phyloP scores from a whole-genome alignment of 2,113 vertebrate species.

The Thunnus maccoyii region DNA sequence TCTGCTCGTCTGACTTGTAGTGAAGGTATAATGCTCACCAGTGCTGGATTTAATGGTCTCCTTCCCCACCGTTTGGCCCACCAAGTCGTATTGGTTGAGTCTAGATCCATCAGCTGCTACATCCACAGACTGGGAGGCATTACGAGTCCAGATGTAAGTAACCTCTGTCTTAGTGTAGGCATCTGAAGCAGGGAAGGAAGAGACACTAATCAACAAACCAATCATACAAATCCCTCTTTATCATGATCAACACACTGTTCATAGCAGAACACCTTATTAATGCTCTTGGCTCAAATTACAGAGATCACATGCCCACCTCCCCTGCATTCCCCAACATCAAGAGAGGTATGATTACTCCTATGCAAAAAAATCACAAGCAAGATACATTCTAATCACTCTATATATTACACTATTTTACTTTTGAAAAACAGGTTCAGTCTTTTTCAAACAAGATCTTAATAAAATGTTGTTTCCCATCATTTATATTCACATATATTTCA shows the following conservation, averaged over 20 bases:
- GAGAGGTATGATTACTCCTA: background rate
- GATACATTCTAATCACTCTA: no score
- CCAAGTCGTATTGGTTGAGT: slow-evolving; percentile 94
- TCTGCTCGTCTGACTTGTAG: no score
- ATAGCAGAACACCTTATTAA: background rate
- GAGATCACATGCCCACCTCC: background rate
- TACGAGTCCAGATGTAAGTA: slow-evolving; percentile 94
- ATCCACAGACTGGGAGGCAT: slow-evolving; percentile 93
- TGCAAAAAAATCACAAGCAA: background rate
- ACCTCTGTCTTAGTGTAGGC: slow-evolving; percentile 96
- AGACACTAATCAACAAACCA: background rate
- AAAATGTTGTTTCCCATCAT: no score
- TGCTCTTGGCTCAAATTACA: background rate
- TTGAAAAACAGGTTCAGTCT: no score
- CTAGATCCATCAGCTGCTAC: slow-evolving; percentile 94
- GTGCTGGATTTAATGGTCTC: slow-evolving; percentile 96
- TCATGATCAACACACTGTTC: background rate
- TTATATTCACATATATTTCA: no score
- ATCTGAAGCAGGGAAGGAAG: slow-evolving; percentile 80
- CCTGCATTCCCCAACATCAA: background rate
- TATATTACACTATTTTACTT: no score
- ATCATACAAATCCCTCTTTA: background rate
- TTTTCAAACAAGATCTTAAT: no score
- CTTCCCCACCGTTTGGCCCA: slow-evolving; percentile 93
- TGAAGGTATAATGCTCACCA: slow-evolving; percentile 79